Percentiles rank a stretch among this genome's conserved stretches.
phyloP scores from a whole-genome alignment of 1,140 invertebrate species.

The Drosophila prosaltans region DNA sequence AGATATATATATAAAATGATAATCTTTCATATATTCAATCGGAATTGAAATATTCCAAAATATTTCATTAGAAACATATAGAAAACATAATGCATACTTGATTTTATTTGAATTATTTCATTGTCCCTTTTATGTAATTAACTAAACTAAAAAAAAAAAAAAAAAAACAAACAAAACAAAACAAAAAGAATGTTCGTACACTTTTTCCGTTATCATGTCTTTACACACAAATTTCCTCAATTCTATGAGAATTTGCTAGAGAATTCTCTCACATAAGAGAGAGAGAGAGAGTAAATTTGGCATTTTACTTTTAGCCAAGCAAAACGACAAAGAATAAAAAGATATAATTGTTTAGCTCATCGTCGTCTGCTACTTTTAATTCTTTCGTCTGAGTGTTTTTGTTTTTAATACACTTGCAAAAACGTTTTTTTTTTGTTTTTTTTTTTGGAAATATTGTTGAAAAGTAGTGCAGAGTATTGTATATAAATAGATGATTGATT shows the following conservation, averaged over 20 bases:
- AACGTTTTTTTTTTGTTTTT: no score
- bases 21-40: no score
- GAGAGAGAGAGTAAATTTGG: constrained; percentile 59
- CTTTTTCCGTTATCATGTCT: constrained; percentile 19
- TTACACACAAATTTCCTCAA: constrained; percentile 18
- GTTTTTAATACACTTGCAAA: background rate
- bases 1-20: no score
- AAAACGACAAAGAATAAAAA: constrained; percentile 59
- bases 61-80: no score
- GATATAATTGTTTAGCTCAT: constrained; percentile 67
- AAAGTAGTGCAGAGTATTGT: no score
- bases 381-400: constrained; percentile 4
- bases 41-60: no score
- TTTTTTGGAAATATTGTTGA: no score
- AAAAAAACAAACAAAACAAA: background rate
- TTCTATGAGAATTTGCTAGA: constrained; percentile 36
- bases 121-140: constrained; percentile 17
- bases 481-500: no score
- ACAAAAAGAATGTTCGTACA: background rate
- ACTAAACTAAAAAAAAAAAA: background rate
- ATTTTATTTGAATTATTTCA: background rate
- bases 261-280: constrained; percentile 13
- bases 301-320: constrained; percentile 76
- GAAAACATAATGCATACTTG: no score
- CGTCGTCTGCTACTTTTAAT: constrained; percentile 23